Conservation (phyloP, 1,140 invertebrate species). For the Brachionus sp. region DNA sequence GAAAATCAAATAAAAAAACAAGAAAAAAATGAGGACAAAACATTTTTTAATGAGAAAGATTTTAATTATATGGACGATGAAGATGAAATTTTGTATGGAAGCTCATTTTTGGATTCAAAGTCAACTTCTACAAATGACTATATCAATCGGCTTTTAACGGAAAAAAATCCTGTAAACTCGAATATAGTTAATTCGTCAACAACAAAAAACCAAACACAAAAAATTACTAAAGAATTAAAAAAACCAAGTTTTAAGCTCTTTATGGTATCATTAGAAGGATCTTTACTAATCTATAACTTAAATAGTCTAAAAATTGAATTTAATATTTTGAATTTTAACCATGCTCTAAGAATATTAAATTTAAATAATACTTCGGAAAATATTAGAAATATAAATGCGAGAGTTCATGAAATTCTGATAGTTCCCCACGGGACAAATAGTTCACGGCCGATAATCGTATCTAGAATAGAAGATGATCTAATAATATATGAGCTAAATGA, state of each 20-base stretch:
- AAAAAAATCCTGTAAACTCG: neutral
- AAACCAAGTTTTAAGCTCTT: neutral
- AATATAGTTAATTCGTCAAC: neutral
- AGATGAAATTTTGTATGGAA: constrained; percentile 17
- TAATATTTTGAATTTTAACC: neutral
- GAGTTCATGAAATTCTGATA: neutral
- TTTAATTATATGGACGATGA: neutral
- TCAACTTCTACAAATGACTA: neutral
- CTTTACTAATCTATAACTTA: neutral
- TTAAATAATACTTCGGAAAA: neutral
- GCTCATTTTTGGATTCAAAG: neutral
- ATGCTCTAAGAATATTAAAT: neutral
- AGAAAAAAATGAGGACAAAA: neutral
- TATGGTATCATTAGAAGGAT: neutral
- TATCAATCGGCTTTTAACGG: neutral
- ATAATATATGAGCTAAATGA: neutral
- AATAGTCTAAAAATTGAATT: neutral
- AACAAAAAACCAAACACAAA: neutral
- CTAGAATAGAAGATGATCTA: constrained; percentile 36
- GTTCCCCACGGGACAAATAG: neutral
- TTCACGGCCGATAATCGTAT: neutral
- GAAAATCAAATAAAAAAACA: neutral
- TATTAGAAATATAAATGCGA: neutral
- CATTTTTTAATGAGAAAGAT: neutral
- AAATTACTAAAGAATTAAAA: neutral